Base-by-base conservation (phyloP, 2,797 vertebrate species). In the Pipistrellus pygmaeus region DNA sequence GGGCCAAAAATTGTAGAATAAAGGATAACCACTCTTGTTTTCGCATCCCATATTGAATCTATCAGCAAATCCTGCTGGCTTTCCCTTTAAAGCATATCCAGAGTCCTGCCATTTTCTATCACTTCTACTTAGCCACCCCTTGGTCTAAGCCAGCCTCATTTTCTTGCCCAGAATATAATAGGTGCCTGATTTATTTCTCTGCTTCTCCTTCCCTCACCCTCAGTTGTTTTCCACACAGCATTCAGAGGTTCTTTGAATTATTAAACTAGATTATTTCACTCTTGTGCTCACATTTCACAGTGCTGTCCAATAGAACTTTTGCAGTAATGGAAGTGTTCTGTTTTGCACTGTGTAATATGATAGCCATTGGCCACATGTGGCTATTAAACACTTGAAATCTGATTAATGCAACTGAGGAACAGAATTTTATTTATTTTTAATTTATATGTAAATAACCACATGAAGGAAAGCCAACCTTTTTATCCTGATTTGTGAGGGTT, bases 381-480 rank as follows among this genome's bases (percentile, higher is more conserved):
- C 55, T 88, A 0, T 53, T 48, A 57, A 86, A 35, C 13, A 44
- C 46, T 68, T 90, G 53, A 73, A 57, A 92, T 83, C 3, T 71
- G 69, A 27, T 83, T 48, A 85, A n/a, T 62, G 41, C 30, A 68
- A 55, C 48, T 23, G 23, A 88, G 71, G 38, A 60, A 30, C 80
- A 66, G 60, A 72, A 30, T 77, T 84, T 90, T 57, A 80, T 90
- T 57, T 84, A 41, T 78, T 91, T 90, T 87, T 48, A 77, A 71
- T 84, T 95, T 81, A 81, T 90, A 72, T 93, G 8, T 82, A 20
- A 83, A 23, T 35, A 90, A 17, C 20, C 25, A 85, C 44, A 25
- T 23, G 64, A 78, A n/a, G 41, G 46, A 73, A 76, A 84, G 21
- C 41, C 30, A 41, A 0, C n/a, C 12, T 85, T 82, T 73, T 48